phyloP scores from a whole-genome alignment of 2,888 invertebrate species.

The Myopa tessellatipennis region DNA sequence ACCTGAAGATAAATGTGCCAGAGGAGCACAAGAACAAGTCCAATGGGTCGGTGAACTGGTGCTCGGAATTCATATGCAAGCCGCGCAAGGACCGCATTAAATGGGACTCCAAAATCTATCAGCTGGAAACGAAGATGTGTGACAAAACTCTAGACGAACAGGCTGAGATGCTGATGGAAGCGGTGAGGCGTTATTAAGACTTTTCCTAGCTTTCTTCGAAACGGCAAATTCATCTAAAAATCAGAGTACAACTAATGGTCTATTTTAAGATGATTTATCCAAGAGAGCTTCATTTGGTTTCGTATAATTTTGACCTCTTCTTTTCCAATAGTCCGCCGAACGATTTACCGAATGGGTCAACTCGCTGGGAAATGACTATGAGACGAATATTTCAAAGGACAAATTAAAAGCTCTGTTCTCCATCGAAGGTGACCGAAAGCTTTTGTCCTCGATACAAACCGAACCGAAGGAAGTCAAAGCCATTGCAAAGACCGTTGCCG shows the following conservation, averaged over 20 bases:
- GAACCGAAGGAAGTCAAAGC: slow-evolving; percentile 65
- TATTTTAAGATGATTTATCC: too few species aligned
- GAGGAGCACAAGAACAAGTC: slow-evolving; percentile 51
- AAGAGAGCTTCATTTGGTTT: too few species aligned
- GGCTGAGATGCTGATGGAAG: slow-evolving; percentile 66
- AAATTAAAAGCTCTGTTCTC: slow-evolving; percentile 65
- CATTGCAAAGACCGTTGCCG: slow-evolving; percentile 64
- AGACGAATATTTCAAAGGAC: slow-evolving; percentile 61
- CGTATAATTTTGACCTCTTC: not conserved
- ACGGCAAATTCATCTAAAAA: too few species aligned
- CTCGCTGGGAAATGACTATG: slow-evolving; percentile 57
- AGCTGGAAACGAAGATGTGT: slow-evolving; percentile 53
- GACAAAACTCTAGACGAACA: slow-evolving; percentile 64
- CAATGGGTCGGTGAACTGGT: slow-evolving; percentile 60
- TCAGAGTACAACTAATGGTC: too few species aligned
- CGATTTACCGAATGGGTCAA: slow-evolving; percentile 66
- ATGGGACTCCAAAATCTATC: slow-evolving; percentile 65
- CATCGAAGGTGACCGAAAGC: slow-evolving; percentile 62
- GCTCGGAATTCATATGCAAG: slow-evolving; percentile 56
- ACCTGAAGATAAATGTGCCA: slow-evolving; percentile 56
- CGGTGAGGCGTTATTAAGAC: slow-evolving; percentile 52
- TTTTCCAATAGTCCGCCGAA: slow-evolving; percentile 57
- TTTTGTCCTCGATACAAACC: slow-evolving; percentile 61
- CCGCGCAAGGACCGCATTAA: slow-evolving; percentile 60
- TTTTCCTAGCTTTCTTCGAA: too few species aligned